Evolutionary conservation across 2,888 invertebrate genomes (phyloP).

Genomic region (Xanthia togata): DNA sequence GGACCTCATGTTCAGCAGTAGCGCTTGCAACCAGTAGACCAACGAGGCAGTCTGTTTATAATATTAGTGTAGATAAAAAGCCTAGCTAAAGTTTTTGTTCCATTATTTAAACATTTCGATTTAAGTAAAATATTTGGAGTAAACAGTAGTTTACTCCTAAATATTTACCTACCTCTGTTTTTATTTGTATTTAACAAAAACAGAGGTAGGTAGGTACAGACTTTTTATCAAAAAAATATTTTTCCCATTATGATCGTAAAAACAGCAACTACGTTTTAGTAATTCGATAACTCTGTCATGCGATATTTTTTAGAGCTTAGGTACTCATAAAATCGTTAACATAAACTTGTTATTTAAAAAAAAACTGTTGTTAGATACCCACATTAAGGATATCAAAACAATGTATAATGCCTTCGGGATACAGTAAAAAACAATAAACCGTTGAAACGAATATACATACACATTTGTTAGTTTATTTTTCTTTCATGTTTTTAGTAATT

Average conservation of each 20-base stretch:
- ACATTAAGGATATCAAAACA: neutral
- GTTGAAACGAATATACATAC: neutral
- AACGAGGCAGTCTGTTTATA: no score
- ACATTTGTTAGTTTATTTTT: neutral
- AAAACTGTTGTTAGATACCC: neutral
- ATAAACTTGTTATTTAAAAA: neutral
- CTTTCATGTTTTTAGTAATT: neutral
- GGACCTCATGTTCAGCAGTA: no score
- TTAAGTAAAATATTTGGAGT: neutral
- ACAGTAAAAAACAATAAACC: neutral
- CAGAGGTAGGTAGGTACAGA: no score
- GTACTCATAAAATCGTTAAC: neutral
- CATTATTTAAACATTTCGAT: constrained; percentile 2
- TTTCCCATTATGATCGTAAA: neutral
- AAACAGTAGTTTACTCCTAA: no score
- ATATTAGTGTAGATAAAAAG: neutral
- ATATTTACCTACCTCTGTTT: neutral
- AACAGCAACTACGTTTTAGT: constrained; percentile 14
- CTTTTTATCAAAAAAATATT: neutral
- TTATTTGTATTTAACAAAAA: no score
- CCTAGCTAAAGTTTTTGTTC: neutral
- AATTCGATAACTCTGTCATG: constrained; percentile 15
- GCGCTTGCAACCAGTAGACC: no score
- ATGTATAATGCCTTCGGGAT: neutral
- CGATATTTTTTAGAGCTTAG: constrained; percentile 6